Conservation (phyloP, 1,140 invertebrate genomes). For the Laodelphax striatellus region DNA sequence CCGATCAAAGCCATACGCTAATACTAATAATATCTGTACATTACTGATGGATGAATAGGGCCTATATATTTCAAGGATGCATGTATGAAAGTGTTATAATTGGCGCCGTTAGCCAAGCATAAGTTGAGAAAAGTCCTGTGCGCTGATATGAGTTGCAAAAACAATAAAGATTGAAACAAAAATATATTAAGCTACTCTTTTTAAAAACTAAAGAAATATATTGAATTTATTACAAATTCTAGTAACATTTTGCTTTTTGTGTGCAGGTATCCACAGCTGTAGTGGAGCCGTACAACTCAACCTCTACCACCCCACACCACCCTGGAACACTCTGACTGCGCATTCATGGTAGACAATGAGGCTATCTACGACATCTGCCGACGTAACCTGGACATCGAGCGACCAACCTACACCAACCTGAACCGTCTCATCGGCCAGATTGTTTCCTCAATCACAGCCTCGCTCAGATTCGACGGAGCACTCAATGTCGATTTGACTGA, state of each 20-base stretch:
- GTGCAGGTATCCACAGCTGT: constrained; percentile 46
- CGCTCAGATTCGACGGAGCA: constrained; percentile 77
- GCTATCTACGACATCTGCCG: constrained; percentile 88
- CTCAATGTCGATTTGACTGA: constrained; percentile 82
- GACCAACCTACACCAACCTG: constrained; percentile 71
- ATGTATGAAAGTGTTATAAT: no score
- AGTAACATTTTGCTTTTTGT: not conserved
- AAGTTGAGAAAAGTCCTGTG: no score
- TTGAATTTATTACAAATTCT: no score
- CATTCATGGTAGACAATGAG: constrained; percentile 74
- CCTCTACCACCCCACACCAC: constrained; percentile 48
- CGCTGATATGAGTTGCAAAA: no score
- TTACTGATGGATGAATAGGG: no score
- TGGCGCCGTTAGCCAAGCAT: no score
- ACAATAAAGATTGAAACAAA: no score
- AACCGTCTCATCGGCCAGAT: constrained; percentile 73
- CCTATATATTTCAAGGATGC: no score
- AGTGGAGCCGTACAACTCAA: constrained; percentile 61
- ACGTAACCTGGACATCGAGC: constrained; percentile 75
- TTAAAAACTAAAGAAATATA: no score
- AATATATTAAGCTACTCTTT: no score
- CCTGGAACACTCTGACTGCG: constrained; percentile 53
- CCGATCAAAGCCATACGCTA: no score
- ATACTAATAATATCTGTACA: no score
- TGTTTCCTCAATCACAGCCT: constrained; percentile 76